These are phyloP conservation scores for Tyria jacobaeae DNA, from an alignment of 2,888 invertebrate species.

Conservation along the genomic window DNA sequence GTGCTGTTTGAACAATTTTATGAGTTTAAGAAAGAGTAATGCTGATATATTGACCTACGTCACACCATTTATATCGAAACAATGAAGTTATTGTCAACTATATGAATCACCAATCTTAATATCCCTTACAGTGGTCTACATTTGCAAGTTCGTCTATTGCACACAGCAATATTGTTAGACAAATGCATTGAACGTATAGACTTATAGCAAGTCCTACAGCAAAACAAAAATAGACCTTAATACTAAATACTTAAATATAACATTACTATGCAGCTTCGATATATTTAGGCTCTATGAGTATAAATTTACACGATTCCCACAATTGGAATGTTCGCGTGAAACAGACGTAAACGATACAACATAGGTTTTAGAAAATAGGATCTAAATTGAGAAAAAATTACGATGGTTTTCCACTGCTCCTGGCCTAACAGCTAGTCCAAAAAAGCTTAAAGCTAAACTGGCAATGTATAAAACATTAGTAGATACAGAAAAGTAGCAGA, in stretches of 20 bases:
- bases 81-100: slow-evolving; percentile 66
- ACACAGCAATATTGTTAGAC: slow-evolving; percentile 63
- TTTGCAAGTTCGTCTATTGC: slow-evolving; percentile 72
- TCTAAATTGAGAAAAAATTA: slow-evolving; percentile 65
- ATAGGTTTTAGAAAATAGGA: slow-evolving; percentile 66
- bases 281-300: slow-evolving; percentile 44
- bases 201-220: neutral
- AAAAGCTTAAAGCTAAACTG: slow-evolving; percentile 57
- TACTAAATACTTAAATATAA: slow-evolving; percentile 12
- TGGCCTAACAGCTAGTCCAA: slow-evolving; percentile 48
- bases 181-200: slow-evolving; percentile 34
- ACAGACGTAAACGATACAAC: slow-evolving; percentile 68
- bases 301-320: slow-evolving; percentile 55
- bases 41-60: slow-evolving; percentile 37
- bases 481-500: slow-evolving; percentile 81
- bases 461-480: slow-evolving; percentile 84
- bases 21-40: slow-evolving; percentile 14
- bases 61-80: slow-evolving; percentile 59
- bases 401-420: slow-evolving; percentile 67
- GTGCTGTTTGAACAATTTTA: slow-evolving; percentile 1
- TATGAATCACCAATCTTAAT: slow-evolving; percentile 73
- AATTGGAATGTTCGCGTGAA: slow-evolving; percentile 64
- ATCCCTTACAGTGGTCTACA: slow-evolving; percentile 67
- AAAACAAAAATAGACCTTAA: slow-evolving; percentile 40
- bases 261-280: slow-evolving; percentile 28